These are phyloP conservation scores for Bicyclus anynana DNA, from an alignment of 1,140 invertebrate species.

Conservation along the genomic window DNA sequence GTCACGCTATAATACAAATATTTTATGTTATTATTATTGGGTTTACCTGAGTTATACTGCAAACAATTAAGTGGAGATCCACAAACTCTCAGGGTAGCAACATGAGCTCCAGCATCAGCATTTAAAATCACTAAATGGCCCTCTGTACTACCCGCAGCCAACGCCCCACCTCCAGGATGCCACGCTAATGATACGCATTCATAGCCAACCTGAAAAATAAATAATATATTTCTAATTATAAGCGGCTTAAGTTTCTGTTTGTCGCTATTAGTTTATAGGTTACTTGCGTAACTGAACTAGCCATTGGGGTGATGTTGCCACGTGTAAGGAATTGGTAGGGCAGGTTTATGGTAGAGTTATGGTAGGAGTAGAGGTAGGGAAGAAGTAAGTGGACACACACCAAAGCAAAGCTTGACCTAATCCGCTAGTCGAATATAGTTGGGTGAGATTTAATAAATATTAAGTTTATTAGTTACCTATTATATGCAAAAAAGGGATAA, in stretches of 20 bases:
- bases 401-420: too few relatives aligned
- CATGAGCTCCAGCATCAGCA: conserved; percentile 87
- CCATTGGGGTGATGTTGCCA: too few relatives aligned
- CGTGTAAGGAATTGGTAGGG: too few relatives aligned
- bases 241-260: neutral
- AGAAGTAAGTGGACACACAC: too few relatives aligned
- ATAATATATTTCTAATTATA: neutral
- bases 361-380: too few relatives aligned
- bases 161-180: conserved; percentile 89
- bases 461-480: too few relatives aligned
- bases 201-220: conserved; percentile 80
- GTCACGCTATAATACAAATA: neutral
- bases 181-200: conserved; percentile 91
- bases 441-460: too few relatives aligned
- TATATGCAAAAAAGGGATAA: too few relatives aligned
- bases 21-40: neutral
- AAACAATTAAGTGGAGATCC: conserved; percentile 90
- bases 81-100: conserved; percentile 90
- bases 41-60: conserved; percentile 89
- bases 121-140: conserved; percentile 92
- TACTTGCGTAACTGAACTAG: too few relatives aligned
- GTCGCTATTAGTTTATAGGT: too few relatives aligned
- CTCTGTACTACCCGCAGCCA: conserved; percentile 92
- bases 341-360: too few relatives aligned
- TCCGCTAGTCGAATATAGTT: too few relatives aligned